These are phyloP conservation scores for Aphyosemion australe DNA, from an alignment of 2,113 vertebrate genomes.

Conservation along the genomic window DNA sequence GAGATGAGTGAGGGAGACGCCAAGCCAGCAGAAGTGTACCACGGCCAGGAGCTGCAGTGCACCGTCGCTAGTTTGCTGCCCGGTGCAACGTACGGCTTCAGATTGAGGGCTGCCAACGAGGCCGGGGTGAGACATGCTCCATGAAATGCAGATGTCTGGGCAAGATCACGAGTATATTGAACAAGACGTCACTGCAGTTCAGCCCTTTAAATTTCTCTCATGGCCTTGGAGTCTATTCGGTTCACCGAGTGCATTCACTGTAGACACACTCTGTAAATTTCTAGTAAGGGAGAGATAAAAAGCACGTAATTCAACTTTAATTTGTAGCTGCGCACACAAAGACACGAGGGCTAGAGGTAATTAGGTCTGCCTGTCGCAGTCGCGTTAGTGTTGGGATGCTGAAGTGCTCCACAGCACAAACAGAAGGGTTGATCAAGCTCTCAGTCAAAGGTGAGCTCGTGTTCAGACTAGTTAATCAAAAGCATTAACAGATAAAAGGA, in stretches of 20 bases:
- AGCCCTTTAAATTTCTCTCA: too few species aligned
- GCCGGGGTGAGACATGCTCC: conserved; percentile 86
- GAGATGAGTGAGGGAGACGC: conserved; percentile 87
- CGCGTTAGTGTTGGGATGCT: background rate
- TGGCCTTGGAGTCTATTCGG: too few species aligned
- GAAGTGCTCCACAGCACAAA: conserved; percentile 7
- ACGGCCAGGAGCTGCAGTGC: conserved; percentile 87
- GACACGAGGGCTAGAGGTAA: background rate
- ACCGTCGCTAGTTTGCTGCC: conserved; percentile 90
- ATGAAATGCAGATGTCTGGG: too few species aligned
- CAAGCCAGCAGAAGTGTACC: conserved; percentile 85
- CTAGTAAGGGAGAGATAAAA: background rate
- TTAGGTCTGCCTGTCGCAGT: conserved; percentile 25
- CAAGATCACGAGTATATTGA: too few species aligned
- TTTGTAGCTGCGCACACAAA: background rate
- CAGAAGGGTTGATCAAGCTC: conserved; percentile 22
- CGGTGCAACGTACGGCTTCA: conserved; percentile 88
- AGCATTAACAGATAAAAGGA: background rate
- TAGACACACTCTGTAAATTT: background rate
- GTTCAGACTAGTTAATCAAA: conserved; percentile 17
- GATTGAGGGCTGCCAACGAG: conserved; percentile 89
- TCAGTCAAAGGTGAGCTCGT: conserved; percentile 7
- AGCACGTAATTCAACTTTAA: background rate
- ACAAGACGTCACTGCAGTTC: too few species aligned
- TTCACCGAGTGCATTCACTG: too few species aligned